phyloP scores from a whole-genome alignment of 2,888 invertebrate species.

The Apodemia mormo region DNA sequence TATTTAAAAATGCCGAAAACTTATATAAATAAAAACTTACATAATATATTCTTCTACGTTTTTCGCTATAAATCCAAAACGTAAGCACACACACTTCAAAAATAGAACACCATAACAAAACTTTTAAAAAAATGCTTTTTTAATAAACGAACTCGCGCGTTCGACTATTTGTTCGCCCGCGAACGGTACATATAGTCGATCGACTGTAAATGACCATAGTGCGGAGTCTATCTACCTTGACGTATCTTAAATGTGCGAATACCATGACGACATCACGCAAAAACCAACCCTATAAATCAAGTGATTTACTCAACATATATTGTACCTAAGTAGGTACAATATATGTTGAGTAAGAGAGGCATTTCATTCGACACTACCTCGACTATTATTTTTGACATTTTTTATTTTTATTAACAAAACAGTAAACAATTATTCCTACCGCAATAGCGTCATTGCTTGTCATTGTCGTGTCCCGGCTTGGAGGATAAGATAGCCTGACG shows the following conservation, averaged over 20 bases:
- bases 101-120: slow-evolving; percentile 27
- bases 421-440: too few species aligned
- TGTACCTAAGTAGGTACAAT: not conserved
- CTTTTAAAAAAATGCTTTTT: slow-evolving; percentile 25
- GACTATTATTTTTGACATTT: not conserved
- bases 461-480: too few species aligned
- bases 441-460: too few species aligned
- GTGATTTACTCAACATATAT: too few species aligned
- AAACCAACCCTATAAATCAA: slow-evolving; percentile 24
- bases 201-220: slow-evolving; percentile 66
- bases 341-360: too few species aligned
- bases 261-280: slow-evolving; percentile 27
- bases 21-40: not conserved
- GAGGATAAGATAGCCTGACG: too few species aligned
- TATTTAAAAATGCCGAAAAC: not conserved
- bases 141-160: slow-evolving; percentile 44
- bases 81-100: slow-evolving; percentile 19
- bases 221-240: slow-evolving; percentile 44
- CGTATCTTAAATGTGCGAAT: slow-evolving; percentile 35
- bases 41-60: not conserved
- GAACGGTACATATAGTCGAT: slow-evolving; percentile 57
- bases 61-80: slow-evolving; percentile 19
- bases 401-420: too few species aligned
- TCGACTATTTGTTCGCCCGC: slow-evolving; percentile 55
- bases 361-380: not conserved